Evolutionary conservation across 2,888 invertebrate genomes (phyloP).

Genomic region (Heliconius ethilla): DNA sequence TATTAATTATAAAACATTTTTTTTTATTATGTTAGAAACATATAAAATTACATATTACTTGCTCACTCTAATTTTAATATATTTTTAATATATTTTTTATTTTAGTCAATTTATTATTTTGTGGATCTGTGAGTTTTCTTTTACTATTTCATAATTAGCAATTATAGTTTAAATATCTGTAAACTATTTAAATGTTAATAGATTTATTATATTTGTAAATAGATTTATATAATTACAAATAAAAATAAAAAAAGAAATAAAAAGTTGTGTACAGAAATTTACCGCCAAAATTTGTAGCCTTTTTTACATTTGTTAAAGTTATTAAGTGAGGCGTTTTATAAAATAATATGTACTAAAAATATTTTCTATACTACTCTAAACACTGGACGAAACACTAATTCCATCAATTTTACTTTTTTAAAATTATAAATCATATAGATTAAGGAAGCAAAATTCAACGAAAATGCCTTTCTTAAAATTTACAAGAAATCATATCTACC

Average conservation of each 20-base stretch:
- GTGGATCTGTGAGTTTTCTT: not conserved
- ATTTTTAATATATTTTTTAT: not conserved
- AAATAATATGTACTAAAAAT: constrained; percentile 28
- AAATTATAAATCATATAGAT: not conserved
- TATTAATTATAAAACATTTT: not conserved
- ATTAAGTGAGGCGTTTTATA: not conserved
- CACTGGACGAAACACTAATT: constrained; percentile 54
- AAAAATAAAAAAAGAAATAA: constrained; percentile 1
- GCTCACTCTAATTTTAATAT: not conserved
- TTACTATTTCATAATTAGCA: not conserved
- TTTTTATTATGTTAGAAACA: not conserved
- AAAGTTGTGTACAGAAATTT: not conserved
- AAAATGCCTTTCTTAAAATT: not conserved
- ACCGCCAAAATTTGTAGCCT: not conserved
- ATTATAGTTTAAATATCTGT: not conserved
- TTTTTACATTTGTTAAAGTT: not conserved
- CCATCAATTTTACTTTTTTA: constrained; percentile 7
- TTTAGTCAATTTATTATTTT: not conserved
- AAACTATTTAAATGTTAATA: not conserved
- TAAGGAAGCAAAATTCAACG: not conserved
- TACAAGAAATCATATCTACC: not conserved
- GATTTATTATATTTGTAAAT: too few species aligned
- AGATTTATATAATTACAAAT: not conserved
- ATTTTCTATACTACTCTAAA: constrained; percentile 28
- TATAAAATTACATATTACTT: constrained; percentile 1